Percentiles rank a stretch among this genome's conserved stretches.
These are phyloP conservation scores for Pelodiscus sinensis DNA, from an alignment of 2,113 vertebrate genomes.

Conservation along the genomic window DNA sequence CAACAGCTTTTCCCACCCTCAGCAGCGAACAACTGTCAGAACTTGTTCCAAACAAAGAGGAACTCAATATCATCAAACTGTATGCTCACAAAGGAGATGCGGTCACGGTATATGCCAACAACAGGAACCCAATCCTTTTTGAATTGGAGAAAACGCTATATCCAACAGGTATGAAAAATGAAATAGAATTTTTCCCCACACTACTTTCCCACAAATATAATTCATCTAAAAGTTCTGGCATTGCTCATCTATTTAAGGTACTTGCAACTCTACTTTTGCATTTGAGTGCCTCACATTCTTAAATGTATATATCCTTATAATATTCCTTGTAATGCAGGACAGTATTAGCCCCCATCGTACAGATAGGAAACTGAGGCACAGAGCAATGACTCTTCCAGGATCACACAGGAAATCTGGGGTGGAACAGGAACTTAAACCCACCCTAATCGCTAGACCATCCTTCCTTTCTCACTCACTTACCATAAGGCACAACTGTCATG, in stretches of 20 bases:
- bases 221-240: neutral
- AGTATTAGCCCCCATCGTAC: neutral
- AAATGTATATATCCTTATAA: neutral
- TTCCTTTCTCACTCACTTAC: neutral
- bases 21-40: conserved; percentile 83
- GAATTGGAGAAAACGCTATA: conserved; percentile 89
- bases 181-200: neutral
- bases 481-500: neutral
- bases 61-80: conserved; percentile 89
- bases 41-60: conserved; percentile 92
- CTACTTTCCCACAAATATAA: neutral
- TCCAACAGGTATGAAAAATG: conserved; percentile 87
- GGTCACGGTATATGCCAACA: conserved; percentile 86
- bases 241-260: neutral
- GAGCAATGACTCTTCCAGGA: neutral
- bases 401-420: neutral
- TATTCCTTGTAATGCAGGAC: neutral
- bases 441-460: neutral
- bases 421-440: neutral
- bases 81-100: conserved; percentile 90
- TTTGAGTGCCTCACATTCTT: accelerated
- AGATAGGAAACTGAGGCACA: neutral
- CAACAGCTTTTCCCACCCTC: conserved; percentile 83
- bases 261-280: accelerated
- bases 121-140: conserved; percentile 91